Conservation (phyloP, 2,113 vertebrate genomes). For the Lutjanus erythropterus region DNA sequence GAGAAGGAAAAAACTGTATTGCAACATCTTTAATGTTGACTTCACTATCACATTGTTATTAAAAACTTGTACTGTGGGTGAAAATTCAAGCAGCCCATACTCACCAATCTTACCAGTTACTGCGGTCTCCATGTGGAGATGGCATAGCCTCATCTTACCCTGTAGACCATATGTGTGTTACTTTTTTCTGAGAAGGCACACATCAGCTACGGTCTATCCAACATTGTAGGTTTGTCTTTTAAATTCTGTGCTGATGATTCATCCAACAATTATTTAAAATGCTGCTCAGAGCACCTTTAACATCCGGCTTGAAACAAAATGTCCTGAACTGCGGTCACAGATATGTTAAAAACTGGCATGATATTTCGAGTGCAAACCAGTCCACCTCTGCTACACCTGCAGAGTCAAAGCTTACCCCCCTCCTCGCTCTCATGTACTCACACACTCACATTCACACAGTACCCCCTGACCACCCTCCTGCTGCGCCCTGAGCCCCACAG, state of each 20-base stretch:
- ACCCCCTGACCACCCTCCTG: constrained; percentile 62
- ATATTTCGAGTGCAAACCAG: constrained; percentile 31
- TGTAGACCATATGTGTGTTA: neutral
- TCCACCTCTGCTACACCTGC: constrained; percentile 40
- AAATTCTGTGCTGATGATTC: neutral
- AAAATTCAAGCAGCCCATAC: too few species aligned
- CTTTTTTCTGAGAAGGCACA: neutral
- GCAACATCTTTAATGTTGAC: neutral
- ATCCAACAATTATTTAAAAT: constrained; percentile 23
- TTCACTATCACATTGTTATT: neutral
- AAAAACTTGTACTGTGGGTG: neutral
- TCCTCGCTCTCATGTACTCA: constrained; percentile 2
- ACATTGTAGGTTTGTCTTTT: neutral
- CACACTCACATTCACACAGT: constrained; percentile 4
- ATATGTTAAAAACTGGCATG: constrained; percentile 25
- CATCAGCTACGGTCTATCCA: neutral
- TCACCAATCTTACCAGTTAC: too few species aligned
- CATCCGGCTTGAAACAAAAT: constrained; percentile 24
- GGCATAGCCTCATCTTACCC: too few species aligned
- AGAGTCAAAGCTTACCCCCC: constrained; percentile 36
- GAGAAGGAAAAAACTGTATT: too few species aligned
- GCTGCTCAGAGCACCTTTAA: constrained; percentile 8
- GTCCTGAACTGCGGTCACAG: neutral
- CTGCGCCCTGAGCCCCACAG: constrained; percentile 62
- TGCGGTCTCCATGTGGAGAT: too few species aligned